Percentiles rank a stretch among this genome's conserved stretches.
These are phyloP conservation scores for Oscheius myriophilus DNA, from an alignment of 2,888 invertebrate species.

Conservation along the genomic window DNA sequence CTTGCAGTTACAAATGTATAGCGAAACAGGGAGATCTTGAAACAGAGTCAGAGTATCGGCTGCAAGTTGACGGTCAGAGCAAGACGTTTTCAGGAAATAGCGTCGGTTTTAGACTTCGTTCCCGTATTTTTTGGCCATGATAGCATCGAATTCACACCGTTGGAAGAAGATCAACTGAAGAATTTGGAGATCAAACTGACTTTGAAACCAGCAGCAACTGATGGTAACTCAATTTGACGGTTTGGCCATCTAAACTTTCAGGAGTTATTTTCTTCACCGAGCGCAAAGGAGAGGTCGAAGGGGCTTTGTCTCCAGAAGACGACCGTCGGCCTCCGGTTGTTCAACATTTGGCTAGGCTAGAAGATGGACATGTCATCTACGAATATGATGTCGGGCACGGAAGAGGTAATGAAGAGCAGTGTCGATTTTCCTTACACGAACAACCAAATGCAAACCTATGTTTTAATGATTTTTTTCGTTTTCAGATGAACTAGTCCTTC, in stretches of 20 bases:
- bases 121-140: slow-evolving; percentile 57
- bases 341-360: slow-evolving; percentile 40
- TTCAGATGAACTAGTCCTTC: slow-evolving; percentile 40
- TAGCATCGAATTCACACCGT: slow-evolving; percentile 56
- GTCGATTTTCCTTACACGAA: not conserved
- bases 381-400: slow-evolving; percentile 61
- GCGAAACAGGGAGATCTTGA: slow-evolving; percentile 36
- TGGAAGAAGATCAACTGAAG: slow-evolving; percentile 53
- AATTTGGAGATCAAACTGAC: slow-evolving; percentile 54
- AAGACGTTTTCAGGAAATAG: not conserved
- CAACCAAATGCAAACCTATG: not conserved
- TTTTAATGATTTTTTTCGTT: slow-evolving; percentile 12
- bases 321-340: slow-evolving; percentile 30
- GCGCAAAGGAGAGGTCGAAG: slow-evolving; percentile 23
- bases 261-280: slow-evolving; percentile 32
- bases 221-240: not conserved
- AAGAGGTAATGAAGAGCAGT: slow-evolving; percentile 42
- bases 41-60: slow-evolving; percentile 43
- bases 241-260: not conserved
- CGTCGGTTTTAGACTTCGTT: slow-evolving; percentile 52
- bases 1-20: slow-evolving; percentile 42
- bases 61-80: slow-evolving; percentile 60
- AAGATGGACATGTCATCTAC: slow-evolving; percentile 57
- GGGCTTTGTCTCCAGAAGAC: not conserved
- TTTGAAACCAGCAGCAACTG: slow-evolving; percentile 24